Conservation (phyloP, 2,113 vertebrate species). For the Pedionomus torquatus region DNA sequence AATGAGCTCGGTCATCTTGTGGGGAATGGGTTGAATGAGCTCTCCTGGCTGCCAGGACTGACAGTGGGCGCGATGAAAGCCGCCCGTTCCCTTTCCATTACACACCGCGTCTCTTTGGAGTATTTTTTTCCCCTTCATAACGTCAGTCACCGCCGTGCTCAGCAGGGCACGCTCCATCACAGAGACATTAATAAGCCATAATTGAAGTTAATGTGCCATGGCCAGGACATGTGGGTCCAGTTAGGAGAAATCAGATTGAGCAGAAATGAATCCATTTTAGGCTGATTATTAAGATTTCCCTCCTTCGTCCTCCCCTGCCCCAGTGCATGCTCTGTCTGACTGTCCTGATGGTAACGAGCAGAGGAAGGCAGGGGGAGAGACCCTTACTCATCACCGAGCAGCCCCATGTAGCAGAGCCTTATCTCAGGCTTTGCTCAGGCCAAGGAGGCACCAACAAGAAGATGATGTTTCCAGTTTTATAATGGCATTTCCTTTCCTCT, state of each 20-base stretch:
- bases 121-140: slow-evolving; percentile 36
- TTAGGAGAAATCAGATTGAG: slow-evolving; percentile 40
- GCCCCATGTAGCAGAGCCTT: background rate
- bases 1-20: background rate
- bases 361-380: background rate
- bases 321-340: background rate
- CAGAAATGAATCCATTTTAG: slow-evolving; percentile 35
- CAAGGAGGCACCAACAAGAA: background rate
- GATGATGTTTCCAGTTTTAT: background rate
- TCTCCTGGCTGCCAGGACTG: slow-evolving; percentile 69
- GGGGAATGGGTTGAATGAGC: slow-evolving; percentile 71
- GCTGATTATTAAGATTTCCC: slow-evolving; percentile 4
- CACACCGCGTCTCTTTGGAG: background rate
- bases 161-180: background rate
- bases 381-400: background rate
- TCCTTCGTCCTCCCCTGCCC: background rate
- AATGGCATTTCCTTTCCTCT: background rate
- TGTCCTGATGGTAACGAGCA: background rate
- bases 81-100: background rate
- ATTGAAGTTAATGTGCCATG: slow-evolving; percentile 76
- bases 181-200: slow-evolving; percentile 71
- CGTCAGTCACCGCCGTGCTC: background rate
- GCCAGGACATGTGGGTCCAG: slow-evolving; percentile 52
- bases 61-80: slow-evolving; percentile 53
- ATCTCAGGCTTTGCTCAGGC: background rate